phyloP scores from a whole-genome alignment of 2,113 vertebrate genomes.

The Hemibagrus wyckioides region DNA sequence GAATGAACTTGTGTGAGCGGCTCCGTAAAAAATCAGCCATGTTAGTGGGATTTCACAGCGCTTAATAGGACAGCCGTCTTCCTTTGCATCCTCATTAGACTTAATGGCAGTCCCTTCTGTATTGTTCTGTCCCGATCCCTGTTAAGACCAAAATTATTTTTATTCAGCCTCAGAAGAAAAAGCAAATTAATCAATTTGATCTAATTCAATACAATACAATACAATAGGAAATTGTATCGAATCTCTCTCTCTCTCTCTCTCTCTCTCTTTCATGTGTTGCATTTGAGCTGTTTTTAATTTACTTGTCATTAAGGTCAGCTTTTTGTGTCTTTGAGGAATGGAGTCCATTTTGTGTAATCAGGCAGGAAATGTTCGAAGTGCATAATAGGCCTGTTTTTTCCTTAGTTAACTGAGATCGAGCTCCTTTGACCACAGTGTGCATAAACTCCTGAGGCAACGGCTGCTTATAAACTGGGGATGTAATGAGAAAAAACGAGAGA shows the following conservation, averaged over 20 bases:
- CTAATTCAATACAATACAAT: background rate
- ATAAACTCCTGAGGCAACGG: conserved; percentile 40
- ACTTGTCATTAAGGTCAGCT: conserved; percentile 42
- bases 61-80: background rate
- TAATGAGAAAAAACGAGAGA: conserved; percentile 27
- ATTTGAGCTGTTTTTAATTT: conserved; percentile 40
- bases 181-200: background rate
- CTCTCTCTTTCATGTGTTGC: background rate
- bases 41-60: conserved; percentile 22
- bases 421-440: conserved; percentile 42
- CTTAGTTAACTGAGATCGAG: conserved; percentile 53
- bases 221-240: background rate
- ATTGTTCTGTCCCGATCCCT: background rate
- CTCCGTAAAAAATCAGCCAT: conserved; percentile 34
- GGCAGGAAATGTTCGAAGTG: conserved; percentile 34
- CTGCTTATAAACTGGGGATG: conserved; percentile 18
- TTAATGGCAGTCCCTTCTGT: background rate
- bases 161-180: background rate
- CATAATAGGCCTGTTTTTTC: conserved; percentile 47
- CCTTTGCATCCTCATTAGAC: background rate
- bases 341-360: conserved; percentile 45
- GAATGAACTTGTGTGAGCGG: conserved; percentile 1
- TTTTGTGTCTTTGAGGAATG: conserved; percentile 39
- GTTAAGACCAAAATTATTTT: conserved; percentile 1
- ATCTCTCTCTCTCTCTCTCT: background rate